phyloP scores from a whole-genome alignment of 1,140 invertebrate species.

The Phortica variegata region DNA sequence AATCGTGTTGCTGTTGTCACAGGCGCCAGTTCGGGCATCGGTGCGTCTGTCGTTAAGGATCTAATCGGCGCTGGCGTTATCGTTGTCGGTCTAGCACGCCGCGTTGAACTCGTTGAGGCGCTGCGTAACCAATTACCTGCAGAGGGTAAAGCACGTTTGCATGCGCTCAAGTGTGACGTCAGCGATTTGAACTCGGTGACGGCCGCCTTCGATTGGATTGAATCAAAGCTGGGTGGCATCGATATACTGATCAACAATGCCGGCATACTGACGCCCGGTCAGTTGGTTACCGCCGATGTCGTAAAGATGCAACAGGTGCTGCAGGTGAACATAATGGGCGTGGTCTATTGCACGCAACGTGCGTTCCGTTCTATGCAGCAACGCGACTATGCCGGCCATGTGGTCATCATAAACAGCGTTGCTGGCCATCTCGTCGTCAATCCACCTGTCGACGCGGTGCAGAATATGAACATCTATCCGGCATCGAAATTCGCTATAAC shows the following conservation, averaged over 20 bases:
- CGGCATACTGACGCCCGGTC: slow-evolving; percentile 56
- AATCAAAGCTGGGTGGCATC: slow-evolving; percentile 64
- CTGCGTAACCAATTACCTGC: slow-evolving; percentile 28
- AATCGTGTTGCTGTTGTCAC: slow-evolving; percentile 65
- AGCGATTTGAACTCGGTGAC: slow-evolving; percentile 65
- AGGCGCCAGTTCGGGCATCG: slow-evolving; percentile 73
- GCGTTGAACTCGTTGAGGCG: slow-evolving; percentile 63
- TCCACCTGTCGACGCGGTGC: slow-evolving; percentile 21
- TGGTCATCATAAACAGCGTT: slow-evolving; percentile 56
- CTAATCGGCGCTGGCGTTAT: slow-evolving; percentile 65
- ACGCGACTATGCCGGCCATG: slow-evolving; percentile 67
- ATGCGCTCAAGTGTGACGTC: slow-evolving; percentile 64
- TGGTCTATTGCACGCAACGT: slow-evolving; percentile 66
- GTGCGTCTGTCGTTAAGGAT: slow-evolving; percentile 60
- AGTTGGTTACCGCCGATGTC: slow-evolving; percentile 25
- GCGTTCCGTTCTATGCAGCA: slow-evolving; percentile 69
- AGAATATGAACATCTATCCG: slow-evolving; percentile 57
- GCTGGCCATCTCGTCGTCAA: slow-evolving; percentile 32
- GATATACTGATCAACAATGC: slow-evolving; percentile 78
- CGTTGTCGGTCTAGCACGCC: slow-evolving; percentile 71
- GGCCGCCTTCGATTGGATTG: slow-evolving; percentile 66
- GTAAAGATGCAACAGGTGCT: slow-evolving; percentile 56
- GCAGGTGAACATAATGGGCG: slow-evolving; percentile 69
- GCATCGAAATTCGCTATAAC: slow-evolving; percentile 64
- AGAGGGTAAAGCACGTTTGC: slow-evolving; percentile 47